These are phyloP conservation scores for Ylistrum balloti DNA, from an alignment of 1,140 invertebrate species.

Conservation along the genomic window DNA sequence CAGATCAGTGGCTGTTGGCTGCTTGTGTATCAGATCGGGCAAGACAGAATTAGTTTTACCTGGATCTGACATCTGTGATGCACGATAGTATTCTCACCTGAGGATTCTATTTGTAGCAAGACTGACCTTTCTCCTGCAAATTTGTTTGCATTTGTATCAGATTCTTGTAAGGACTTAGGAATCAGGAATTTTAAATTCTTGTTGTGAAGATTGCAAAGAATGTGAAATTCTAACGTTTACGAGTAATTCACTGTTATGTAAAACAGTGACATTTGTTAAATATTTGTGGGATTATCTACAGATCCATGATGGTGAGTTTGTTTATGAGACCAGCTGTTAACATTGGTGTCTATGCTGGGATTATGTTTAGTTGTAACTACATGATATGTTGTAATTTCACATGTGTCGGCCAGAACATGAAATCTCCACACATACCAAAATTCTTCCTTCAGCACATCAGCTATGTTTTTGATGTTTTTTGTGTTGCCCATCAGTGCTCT, in stretches of 20 bases:
- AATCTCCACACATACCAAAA: background rate
- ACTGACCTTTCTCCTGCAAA: background rate
- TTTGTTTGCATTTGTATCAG: background rate
- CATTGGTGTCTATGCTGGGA: background rate
- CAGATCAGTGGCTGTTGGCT: background rate
- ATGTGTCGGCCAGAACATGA: background rate
- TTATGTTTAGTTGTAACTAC: background rate
- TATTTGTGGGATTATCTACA: background rate
- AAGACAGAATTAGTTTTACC: background rate
- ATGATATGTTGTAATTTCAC: background rate
- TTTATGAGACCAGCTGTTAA: background rate
- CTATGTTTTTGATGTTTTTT: too few relatives aligned
- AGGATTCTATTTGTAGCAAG: background rate
- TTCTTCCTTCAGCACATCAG: background rate
- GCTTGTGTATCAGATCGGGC: background rate
- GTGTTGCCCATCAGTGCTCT: too few relatives aligned
- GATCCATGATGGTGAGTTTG: background rate
- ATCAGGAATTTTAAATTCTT: background rate
- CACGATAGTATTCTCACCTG: background rate
- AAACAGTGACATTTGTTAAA: slow-evolving; percentile 19
- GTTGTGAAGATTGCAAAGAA: background rate
- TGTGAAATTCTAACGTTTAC: background rate
- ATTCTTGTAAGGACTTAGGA: background rate
- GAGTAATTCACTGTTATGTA: background rate
- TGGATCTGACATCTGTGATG: slow-evolving; percentile 24